Conservation (phyloP, 2,797 vertebrate genomes). For the Alectoris magna region DNA sequence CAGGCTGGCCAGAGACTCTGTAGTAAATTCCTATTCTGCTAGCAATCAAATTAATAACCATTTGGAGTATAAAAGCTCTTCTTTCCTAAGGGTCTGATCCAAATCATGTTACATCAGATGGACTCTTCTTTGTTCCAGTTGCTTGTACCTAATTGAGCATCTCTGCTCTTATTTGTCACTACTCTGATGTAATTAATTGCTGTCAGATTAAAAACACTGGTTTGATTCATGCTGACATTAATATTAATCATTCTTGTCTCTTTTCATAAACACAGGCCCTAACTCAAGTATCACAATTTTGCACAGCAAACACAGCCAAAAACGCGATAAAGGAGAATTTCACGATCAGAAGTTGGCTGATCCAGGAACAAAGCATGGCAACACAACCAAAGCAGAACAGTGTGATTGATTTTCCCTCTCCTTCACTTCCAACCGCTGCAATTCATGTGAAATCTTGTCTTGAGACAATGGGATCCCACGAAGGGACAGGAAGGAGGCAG, state of each 20-base stretch:
- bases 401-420: not conserved
- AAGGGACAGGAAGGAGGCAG: not conserved
- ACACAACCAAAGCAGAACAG: not conserved
- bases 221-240: conserved; percentile 31
- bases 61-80: conserved; percentile 13
- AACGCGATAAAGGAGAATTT: conserved; percentile 42
- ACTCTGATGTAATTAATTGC: conserved; percentile 8
- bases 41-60: not conserved
- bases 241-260: conserved; percentile 16
- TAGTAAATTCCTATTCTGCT: conserved; percentile 14
- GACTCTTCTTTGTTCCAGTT: not conserved
- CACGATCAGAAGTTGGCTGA: not conserved
- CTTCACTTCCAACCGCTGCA: not conserved
- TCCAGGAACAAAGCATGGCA: not conserved
- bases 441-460: not conserved
- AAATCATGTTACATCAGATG: not conserved
- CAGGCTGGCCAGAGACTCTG: not conserved
- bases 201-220: conserved; percentile 18
- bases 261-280: conserved; percentile 26
- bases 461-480: not conserved
- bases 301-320: conserved; percentile 4
- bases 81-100: conserved; percentile 11
- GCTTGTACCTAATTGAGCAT: not conserved
- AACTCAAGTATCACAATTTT: conserved; percentile 11
- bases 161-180: not conserved